phyloP scores from a whole-genome alignment of 1,140 invertebrate genomes.

The Drosophila melanica region DNA sequence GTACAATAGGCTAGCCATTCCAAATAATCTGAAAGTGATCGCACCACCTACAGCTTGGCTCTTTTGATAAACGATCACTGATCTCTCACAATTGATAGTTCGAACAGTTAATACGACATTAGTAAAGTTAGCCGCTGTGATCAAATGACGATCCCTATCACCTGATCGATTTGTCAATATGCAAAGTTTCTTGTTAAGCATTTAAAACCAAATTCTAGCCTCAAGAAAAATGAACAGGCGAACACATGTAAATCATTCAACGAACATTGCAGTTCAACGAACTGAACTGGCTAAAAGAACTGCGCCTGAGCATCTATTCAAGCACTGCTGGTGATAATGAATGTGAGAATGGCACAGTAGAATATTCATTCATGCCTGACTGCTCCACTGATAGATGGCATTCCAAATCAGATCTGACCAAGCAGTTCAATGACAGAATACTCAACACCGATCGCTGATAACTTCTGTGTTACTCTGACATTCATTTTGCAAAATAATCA shows the following conservation, averaged over 20 bases:
- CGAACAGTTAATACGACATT: conserved; percentile 33
- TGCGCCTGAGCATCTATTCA: conserved; percentile 22
- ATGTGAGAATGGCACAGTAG: conserved; percentile 14
- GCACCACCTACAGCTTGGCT: conserved; percentile 2
- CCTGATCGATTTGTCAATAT: conserved; percentile 32
- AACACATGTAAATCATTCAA: conserved; percentile 47
- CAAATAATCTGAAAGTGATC: conserved; percentile 25
- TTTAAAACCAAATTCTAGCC: conserved; percentile 29
- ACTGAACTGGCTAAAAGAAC: conserved; percentile 31
- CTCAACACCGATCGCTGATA: conserved; percentile 56
- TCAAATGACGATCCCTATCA: conserved; percentile 28
- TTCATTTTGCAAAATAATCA: conserved; percentile 55
- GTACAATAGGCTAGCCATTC: conserved; percentile 6
- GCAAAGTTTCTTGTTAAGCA: conserved; percentile 19
- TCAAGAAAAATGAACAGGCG: conserved; percentile 46
- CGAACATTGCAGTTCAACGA: conserved; percentile 56
- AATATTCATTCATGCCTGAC: conserved; percentile 48
- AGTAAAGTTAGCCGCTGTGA: conserved; percentile 26
- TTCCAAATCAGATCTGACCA: conserved; percentile 45
- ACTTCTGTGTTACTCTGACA: conserved; percentile 68
- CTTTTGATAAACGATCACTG: conserved; percentile 29
- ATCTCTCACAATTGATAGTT: conserved; percentile 35
- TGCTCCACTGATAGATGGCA: conserved; percentile 49
- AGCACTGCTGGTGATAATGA: conserved; percentile 18
- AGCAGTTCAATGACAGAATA: conserved; percentile 68